These are phyloP conservation scores for Macquaria ambigua DNA, from an alignment of 2,113 vertebrate genomes.

Conservation along the genomic window DNA sequence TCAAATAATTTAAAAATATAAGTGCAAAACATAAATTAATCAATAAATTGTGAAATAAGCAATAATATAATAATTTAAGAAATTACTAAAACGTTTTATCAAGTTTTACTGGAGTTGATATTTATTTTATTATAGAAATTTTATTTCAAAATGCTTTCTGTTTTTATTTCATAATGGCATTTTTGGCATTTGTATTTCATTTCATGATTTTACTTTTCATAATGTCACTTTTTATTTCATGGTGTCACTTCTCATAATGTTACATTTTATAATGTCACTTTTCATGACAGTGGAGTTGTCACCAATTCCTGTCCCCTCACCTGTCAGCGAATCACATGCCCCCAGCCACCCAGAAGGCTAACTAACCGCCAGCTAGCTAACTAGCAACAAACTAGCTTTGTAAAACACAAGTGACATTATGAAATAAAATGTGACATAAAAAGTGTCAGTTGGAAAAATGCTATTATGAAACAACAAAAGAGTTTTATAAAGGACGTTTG, in stretches of 20 bases:
- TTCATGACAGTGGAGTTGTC: neutral
- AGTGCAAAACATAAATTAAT: neutral
- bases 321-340: neutral
- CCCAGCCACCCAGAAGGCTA: neutral
- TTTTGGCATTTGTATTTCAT: neutral
- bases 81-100: neutral
- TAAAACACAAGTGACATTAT: neutral
- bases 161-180: neutral
- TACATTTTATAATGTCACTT: neutral
- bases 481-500: neutral
- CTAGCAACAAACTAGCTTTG: neutral
- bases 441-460: neutral
- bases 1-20: neutral
- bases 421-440: neutral
- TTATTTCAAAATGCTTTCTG: neutral
- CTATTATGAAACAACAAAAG: neutral
- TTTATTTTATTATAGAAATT: neutral
- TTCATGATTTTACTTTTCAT: too few species aligned
- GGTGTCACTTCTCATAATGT: too few species aligned
- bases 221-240: neutral
- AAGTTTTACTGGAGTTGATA: neutral
- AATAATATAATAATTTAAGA: neutral
- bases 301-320: neutral
- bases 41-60: too few species aligned
- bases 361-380: neutral